Base-by-base conservation (phyloP, 2,797 vertebrate genomes). In the Pipistrellus pipistrellus region DNA sequence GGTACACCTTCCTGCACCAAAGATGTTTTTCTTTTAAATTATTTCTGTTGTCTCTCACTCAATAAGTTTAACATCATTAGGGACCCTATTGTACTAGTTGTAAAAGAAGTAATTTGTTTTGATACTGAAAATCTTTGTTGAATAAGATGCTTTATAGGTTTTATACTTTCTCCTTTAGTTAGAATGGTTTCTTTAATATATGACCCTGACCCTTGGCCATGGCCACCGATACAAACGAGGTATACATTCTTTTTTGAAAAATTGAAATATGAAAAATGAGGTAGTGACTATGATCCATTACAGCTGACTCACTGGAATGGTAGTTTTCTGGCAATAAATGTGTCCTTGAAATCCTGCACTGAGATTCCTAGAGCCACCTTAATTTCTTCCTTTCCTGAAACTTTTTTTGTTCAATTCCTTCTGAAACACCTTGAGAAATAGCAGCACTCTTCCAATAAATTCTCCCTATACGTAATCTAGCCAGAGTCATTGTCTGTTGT, bases 401-500 rank as follows among this genome's bases (percentile, higher is more conserved):
- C 25, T 25, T 82, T 85, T 85, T 91, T 92, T 76, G 46, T 76
- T 94, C 55, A 92, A 6, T 90, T 82, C 38, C 41, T 78, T 88
- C 20, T 82, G 57, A 18, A 93, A 53, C 8, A 64, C 87, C 46
- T 88, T 97, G 71, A 93, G 46, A 78, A 90, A 73, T 18, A 77
- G 77, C 48, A 80, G 11, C 30, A 32, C 62, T 90, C 10, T 55
- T 88, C 23, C 73, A 83, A 59, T 59, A 78, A 78, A 90, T 66
- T 75, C 57, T 88, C 11, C 59, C 59, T 88, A 17, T 14, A 77
- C 8, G 85, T 78, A 59, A 71, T 90, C 82, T 85, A 85, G 38
- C 41, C 18, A 75, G 76, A 95, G 48, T 85, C 59, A 68, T 62
- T 93, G 10, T 91, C 41, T 95, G 48, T 83, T 88, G 30, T 92